Evolutionary conservation across 2,888 invertebrate genomes (phyloP).

Genomic region (Tiphia femorata): DNA sequence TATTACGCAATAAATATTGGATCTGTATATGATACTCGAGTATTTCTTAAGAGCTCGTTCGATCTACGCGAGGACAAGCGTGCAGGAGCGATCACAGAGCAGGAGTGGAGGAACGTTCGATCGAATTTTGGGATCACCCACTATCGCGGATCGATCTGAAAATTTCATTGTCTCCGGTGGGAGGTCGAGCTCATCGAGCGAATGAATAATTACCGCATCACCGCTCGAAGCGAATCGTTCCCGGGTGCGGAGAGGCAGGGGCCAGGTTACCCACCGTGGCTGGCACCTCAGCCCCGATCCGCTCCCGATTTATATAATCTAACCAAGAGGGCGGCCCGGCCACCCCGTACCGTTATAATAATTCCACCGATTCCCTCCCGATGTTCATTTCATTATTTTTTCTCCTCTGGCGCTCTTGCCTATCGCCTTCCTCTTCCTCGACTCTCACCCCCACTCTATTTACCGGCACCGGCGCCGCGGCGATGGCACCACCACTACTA

Average conservation of each 20-base stretch:
- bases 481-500: constrained; percentile 21
- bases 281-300: constrained; percentile 9
- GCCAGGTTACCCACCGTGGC: not conserved
- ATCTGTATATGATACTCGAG: too few relatives aligned
- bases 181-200: too few relatives aligned
- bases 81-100: too few relatives aligned
- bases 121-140: too few relatives aligned
- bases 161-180: too few relatives aligned
- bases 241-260: not conserved
- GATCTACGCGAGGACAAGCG: too few relatives aligned
- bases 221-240: too few relatives aligned
- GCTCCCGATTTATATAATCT: constrained; percentile 55
- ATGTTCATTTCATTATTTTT: constrained; percentile 69
- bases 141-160: too few relatives aligned
- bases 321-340: constrained; percentile 32
- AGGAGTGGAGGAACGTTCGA: not conserved
- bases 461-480: constrained; percentile 30
- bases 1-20: too few relatives aligned
- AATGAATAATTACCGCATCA: too few relatives aligned
- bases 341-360: constrained; percentile 61
- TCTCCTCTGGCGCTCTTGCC: constrained; percentile 22
- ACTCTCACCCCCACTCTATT: constrained; percentile 25
- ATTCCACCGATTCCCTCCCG: constrained; percentile 62
- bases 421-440: constrained; percentile 18
- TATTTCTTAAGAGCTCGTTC: too few relatives aligned